Evolutionary conservation across 2,113 vertebrate genomes (phyloP).

Genomic region (Cairina moschata): DNA sequence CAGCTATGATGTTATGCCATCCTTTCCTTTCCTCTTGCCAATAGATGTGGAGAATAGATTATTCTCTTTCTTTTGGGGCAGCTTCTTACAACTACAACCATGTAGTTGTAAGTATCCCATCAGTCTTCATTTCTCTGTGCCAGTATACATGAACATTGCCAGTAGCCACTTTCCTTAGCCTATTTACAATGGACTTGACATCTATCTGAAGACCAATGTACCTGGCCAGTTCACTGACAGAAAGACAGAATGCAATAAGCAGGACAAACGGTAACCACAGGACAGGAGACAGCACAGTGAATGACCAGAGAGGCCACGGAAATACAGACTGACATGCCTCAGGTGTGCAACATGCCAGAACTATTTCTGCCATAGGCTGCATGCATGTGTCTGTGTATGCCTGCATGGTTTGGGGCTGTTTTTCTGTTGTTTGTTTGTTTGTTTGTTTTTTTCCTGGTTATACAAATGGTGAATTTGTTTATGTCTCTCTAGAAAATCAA

Average conservation of each 20-base stretch:
- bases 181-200: background rate
- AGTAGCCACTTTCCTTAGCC: background rate
- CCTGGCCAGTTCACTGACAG: background rate
- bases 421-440: background rate
- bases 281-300: background rate
- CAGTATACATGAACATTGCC: background rate
- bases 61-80: background rate
- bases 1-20: background rate
- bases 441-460: background rate
- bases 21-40: rapidly evolving
- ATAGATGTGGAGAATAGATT: background rate
- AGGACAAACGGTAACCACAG: background rate
- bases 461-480: background rate
- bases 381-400: background rate
- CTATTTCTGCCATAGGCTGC: background rate
- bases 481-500: background rate
- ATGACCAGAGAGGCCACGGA: background rate
- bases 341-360: background rate
- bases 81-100: background rate
- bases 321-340: background rate
- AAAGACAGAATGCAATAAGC: background rate
- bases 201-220: background rate
- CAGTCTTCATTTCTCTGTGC: background rate
- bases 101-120: background rate
- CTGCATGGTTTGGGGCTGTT: background rate